Evolutionary conservation across 2,888 invertebrate genomes (phyloP), one percentile per base, ranked within the genome.

Genomic region (Eumacrocentrus americanus): DNA sequence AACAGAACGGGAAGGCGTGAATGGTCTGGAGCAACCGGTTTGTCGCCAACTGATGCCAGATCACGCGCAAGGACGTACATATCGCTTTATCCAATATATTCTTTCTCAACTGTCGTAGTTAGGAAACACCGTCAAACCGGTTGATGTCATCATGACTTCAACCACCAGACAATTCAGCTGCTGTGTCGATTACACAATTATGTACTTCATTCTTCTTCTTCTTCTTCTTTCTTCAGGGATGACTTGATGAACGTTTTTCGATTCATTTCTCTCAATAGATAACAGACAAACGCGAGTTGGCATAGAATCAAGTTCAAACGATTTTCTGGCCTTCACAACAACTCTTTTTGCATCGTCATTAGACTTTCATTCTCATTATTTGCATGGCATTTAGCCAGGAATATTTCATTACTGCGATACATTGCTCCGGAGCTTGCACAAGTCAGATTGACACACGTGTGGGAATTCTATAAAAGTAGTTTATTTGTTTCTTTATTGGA

Each of bases 21-120:
- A n/a, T 46, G 25, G 25, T 23, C 23, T 22, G 12, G 23, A 46
- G 25, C 23, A 46, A 53, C 53, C 53, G 47, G 53, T 54, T 53
- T 46, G 14, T 1, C 29, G 38, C 18, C 16, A 18, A 47, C 37
- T 58, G 46, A 18, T 52, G 16, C 23, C 11, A 42, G 29, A 42
- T 53, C n/a, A 54, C 23, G 16, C 7, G 34, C 59, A 54, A 59
- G 59, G 59, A 53, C n/a, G n/a, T n/a, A n/a, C 59, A 38, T 48
- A 53, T 58, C 37, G 35, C 46, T 58, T 46, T 22, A 52, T 58
- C 52, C 20, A 58, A 58, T 29, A 9, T 29, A 29, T 29, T 4
- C 29, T 29, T 29, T 29, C n/a, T n/a, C n/a, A n/a, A n/a, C n/a
- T n/a, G n/a, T n/a, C 29, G 9, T 29, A 4, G 29, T 29, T 29